Percentiles rank a stretch among this genome's conserved stretches.
Evolutionary conservation across 2,113 vertebrate species (phyloP).

Genomic region (Passer domesticus): DNA sequence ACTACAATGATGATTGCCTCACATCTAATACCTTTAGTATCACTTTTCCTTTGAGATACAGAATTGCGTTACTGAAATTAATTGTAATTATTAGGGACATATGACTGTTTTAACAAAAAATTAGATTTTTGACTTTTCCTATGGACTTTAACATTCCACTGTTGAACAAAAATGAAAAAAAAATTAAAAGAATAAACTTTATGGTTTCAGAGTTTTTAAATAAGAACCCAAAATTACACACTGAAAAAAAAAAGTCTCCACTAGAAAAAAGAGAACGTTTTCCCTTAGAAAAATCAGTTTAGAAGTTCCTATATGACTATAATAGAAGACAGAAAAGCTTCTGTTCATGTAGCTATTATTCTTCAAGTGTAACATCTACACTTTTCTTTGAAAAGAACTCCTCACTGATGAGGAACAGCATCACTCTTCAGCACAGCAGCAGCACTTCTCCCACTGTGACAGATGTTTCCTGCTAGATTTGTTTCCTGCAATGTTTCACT

Average conservation of each 20-base stretch:
- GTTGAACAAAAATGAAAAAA: background rate
- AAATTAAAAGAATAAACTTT: background rate
- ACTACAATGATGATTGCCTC: background rate
- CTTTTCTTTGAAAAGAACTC: background rate
- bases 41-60: background rate
- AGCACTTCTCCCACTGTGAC: background rate
- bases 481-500: background rate
- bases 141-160: background rate
- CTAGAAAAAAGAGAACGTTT: background rate
- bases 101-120: background rate
- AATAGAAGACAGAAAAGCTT: background rate
- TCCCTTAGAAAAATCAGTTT: background rate
- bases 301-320: background rate
- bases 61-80: background rate
- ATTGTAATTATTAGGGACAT: background rate
- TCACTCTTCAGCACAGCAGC: background rate
- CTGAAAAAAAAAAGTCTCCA: background rate
- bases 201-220: background rate
- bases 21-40: background rate
- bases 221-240: background rate
- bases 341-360: background rate
- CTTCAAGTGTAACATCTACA: background rate
- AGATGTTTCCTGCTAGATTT: background rate
- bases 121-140: background rate
- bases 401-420: background rate